Base-by-base conservation (phyloP, 2,797 vertebrate species). In the Crocidura indochinensis region DNA sequence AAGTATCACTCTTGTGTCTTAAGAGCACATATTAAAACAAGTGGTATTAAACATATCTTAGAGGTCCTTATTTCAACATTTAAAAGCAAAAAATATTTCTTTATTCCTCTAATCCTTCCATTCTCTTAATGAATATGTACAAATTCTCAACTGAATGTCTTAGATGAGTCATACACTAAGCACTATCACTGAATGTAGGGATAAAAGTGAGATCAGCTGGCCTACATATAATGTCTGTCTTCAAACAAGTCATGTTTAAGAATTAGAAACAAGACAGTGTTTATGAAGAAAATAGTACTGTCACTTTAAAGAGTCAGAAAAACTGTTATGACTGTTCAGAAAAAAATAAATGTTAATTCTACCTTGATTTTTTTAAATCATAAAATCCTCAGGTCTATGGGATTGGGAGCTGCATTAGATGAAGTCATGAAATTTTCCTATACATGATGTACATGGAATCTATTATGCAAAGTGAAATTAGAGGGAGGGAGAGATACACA, bases 21-120 rank as follows among this genome's bases (percentile, higher is more conserved):
- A 38, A 68, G 12, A 86, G 65, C 29, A 69, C 53, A 31, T 11
- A 71, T n/a, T 51, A 73, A 71, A 12, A 81, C 2, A 85, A 93
- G 51, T 77, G 27, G 12, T 75, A 84, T 88, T 94, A 89, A 92
- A 84, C 84, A 72, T 0, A 74, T 2, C 64, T 51, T 60, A 19
- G 60, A 44, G 51, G 0, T 29, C 20, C n/a, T 49, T 2, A 62
- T 75, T 17, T 80, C 12, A 67, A 72, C 6, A 29, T 44, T 67
- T 60, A 84, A 49, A 94, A 84, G 79, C 62, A 88, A 73, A 92
- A 38, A 92, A 1, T 14, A n/a, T 68, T 15, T 3, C 0, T 14
- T 14, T 1, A 2, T 73, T 15, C 7, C 9, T 38, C 20, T 8
- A 10, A 14, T n/a, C 4, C 12, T 67, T 0, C 10, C 0, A 27